Conservation (phyloP, 2,113 vertebrate genomes). For the Epinephelus lanceolatus region DNA sequence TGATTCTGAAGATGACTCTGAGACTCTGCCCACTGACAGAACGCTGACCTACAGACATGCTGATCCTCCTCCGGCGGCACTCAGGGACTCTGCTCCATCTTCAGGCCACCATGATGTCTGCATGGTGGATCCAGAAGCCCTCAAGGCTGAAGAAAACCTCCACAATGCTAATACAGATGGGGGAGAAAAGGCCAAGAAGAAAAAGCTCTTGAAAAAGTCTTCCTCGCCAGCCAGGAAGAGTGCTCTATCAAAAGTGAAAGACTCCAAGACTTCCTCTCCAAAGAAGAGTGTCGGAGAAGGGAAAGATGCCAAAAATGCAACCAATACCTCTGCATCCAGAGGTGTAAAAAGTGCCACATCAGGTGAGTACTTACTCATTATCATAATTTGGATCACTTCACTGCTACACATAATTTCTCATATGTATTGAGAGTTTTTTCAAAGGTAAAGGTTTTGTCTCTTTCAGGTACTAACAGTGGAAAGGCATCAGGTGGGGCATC, state of each 20-base stretch:
- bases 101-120: slow-evolving; percentile 93
- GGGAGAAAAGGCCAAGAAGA: slow-evolving; percentile 93
- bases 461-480: slow-evolving; percentile 85
- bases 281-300: slow-evolving; percentile 92
- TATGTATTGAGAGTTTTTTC: background rate
- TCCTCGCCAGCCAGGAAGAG: slow-evolving; percentile 92
- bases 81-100: slow-evolving; percentile 92
- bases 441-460: background rate
- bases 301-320: slow-evolving; percentile 97
- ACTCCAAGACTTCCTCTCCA: slow-evolving; percentile 90
- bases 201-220: slow-evolving; percentile 92
- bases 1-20: slow-evolving; percentile 97
- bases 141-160: slow-evolving; percentile 91
- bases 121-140: slow-evolving; percentile 95
- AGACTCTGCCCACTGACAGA: slow-evolving; percentile 96
- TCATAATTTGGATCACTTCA: background rate
- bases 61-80: slow-evolving; percentile 89
- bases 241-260: slow-evolving; percentile 90
- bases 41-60: slow-evolving; percentile 93
- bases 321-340: slow-evolving; percentile 92
- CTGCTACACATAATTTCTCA: background rate
- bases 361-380: slow-evolving; percentile 81
- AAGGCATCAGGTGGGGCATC: slow-evolving; percentile 85
- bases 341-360: slow-evolving; percentile 89
- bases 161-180: slow-evolving; percentile 91